Conservation (phyloP, 1,140 invertebrate genomes). For the Brachionus manjavacas region DNA sequence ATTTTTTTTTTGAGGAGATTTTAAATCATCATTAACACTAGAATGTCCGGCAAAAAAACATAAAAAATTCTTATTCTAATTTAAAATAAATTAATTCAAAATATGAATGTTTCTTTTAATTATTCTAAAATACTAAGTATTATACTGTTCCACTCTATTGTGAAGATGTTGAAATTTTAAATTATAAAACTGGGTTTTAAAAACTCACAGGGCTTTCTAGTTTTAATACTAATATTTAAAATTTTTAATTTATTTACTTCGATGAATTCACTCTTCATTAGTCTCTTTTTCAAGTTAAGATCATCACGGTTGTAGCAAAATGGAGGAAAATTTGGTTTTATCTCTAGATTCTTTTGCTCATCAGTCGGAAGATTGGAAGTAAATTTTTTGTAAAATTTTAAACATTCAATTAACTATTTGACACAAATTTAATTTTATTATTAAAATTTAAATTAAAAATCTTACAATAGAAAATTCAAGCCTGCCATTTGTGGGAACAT, state of each 20-base stretch:
- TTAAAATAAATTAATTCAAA: too few species aligned
- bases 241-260: background rate
- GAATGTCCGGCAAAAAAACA: too few species aligned
- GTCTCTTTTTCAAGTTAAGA: background rate
- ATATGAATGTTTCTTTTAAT: too few species aligned
- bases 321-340: background rate
- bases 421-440: background rate
- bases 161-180: too few species aligned
- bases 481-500: constrained; percentile 46
- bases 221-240: too few species aligned
- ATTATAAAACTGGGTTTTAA: too few species aligned
- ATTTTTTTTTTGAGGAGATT: too few species aligned
- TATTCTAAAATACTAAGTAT: too few species aligned
- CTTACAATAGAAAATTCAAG: constrained; percentile 53
- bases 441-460: background rate
- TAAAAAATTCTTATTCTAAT: too few species aligned
- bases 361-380: background rate
- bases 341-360: background rate
- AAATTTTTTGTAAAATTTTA: constrained; percentile 16
- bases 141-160: too few species aligned
- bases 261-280: background rate
- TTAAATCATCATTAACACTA: too few species aligned
- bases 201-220: too few species aligned
- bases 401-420: background rate
- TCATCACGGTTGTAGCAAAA: constrained; percentile 11